These are phyloP conservation scores for Sitta carolinensis DNA, from an alignment of 2,797 vertebrate genomes.

Conservation along the genomic window DNA sequence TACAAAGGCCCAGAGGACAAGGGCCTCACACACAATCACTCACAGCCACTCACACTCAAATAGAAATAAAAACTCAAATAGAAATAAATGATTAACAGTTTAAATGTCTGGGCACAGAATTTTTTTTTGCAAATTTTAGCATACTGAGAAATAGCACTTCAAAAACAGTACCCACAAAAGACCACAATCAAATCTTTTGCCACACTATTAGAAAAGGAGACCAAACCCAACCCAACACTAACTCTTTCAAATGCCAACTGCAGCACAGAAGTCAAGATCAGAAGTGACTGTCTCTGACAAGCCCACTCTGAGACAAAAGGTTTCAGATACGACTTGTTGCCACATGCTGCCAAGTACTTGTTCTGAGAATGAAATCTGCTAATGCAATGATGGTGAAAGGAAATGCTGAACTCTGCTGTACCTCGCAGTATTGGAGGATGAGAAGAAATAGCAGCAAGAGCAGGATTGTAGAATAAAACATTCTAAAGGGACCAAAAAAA, in stretches of 20 bases:
- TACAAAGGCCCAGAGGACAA: not conserved
- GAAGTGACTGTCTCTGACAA: slow-evolving; percentile 1
- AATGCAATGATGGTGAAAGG: not conserved
- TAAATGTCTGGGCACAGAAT: not conserved
- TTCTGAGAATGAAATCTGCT: not conserved
- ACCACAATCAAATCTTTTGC: not conserved
- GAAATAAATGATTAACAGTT: not conserved
- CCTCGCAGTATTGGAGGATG: not conserved
- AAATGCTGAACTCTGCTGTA: not conserved
- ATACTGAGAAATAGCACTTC: not conserved
- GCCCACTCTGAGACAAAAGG: not conserved
- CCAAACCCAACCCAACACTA: not conserved
- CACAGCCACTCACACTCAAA: not conserved
- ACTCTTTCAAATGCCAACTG: not conserved
- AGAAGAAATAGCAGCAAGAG: not conserved
- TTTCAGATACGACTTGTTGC: not conserved
- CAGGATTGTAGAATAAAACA: not conserved
- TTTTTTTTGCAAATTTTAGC: not conserved
- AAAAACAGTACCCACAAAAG: not conserved
- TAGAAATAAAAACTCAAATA: not conserved
- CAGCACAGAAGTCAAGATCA: not conserved
- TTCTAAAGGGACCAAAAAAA: not conserved
- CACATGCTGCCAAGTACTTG: not conserved
- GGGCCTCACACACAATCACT: not conserved
- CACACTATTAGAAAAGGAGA: not conserved